These are phyloP conservation scores for Nibea coibor DNA, from an alignment of 2,113 vertebrate genomes.

Conservation along the genomic window DNA sequence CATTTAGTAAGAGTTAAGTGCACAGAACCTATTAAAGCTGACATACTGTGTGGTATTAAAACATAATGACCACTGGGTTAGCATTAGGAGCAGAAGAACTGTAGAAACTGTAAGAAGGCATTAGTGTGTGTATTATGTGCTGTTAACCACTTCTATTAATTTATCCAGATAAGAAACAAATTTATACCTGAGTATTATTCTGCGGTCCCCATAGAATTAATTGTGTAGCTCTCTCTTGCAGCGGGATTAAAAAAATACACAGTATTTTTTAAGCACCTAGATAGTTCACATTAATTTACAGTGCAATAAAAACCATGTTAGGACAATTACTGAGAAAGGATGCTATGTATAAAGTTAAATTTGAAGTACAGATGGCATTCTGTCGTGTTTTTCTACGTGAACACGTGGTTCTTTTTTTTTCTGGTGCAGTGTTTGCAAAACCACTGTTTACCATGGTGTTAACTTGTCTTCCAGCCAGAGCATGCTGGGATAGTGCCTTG, in stretches of 20 bases:
- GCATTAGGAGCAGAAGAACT: slow-evolving; percentile 19
- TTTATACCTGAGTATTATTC: slow-evolving; percentile 37
- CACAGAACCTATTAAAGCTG: slow-evolving; percentile 35
- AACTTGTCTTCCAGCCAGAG: background rate
- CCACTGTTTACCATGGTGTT: background rate
- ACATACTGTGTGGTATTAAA: slow-evolving; percentile 48
- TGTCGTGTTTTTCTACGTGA: background rate
- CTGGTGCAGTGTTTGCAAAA: too few species aligned
- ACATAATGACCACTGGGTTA: slow-evolving; percentile 43
- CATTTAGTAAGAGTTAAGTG: slow-evolving; percentile 21
- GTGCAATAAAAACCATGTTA: slow-evolving; percentile 2
- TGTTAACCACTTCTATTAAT: slow-evolving; percentile 39
- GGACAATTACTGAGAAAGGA: background rate
- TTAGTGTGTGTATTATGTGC: slow-evolving; percentile 35
- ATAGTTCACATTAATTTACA: slow-evolving; percentile 1
- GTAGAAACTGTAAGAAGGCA: slow-evolving; percentile 28
- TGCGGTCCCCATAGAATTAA: slow-evolving; percentile 23
- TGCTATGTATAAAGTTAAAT: background rate
- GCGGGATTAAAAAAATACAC: slow-evolving; percentile 7
- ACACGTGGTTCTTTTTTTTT: background rate
- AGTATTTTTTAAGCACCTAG: slow-evolving; percentile 1
- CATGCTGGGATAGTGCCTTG: background rate
- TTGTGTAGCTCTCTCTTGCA: slow-evolving; percentile 16
- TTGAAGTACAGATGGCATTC: rapidly evolving
- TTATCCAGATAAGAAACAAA: slow-evolving; percentile 37